These are phyloP conservation scores for Zaprionus vittiger DNA, from an alignment of 1,140 invertebrate species.

Conservation along the genomic window DNA sequence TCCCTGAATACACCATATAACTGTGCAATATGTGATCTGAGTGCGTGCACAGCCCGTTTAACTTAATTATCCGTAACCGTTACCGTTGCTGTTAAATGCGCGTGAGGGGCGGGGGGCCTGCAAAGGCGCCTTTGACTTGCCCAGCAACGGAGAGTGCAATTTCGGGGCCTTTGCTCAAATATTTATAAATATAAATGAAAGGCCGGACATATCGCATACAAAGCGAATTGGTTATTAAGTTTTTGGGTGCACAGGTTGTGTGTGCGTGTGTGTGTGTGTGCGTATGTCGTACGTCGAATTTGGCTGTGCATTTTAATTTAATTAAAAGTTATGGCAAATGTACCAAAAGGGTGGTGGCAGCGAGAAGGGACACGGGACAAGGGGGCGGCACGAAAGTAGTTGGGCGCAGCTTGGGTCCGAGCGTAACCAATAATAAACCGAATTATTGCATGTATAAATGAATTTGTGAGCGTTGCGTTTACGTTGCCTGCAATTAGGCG, in stretches of 20 bases:
- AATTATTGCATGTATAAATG: slow-evolving; percentile 83
- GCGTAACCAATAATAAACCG: slow-evolving; percentile 76
- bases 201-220: slow-evolving; percentile 59
- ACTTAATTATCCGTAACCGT: slow-evolving; percentile 57
- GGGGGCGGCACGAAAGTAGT: not conserved
- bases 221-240: slow-evolving; percentile 81
- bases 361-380: not conserved
- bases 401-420: slow-evolving; percentile 28
- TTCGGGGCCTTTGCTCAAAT: slow-evolving; percentile 63
- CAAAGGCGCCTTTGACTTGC: slow-evolving; percentile 32
- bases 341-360: slow-evolving; percentile 45
- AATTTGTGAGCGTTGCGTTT: slow-evolving; percentile 63
- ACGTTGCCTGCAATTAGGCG: slow-evolving; percentile 75
- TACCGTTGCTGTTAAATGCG: slow-evolving; percentile 15
- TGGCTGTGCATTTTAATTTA: slow-evolving; percentile 81
- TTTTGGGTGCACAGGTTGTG: slow-evolving; percentile 37
- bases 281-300: slow-evolving; percentile 43
- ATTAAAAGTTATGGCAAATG: slow-evolving; percentile 82
- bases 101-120: not conserved
- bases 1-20: not conserved
- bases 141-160: not conserved
- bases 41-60: slow-evolving; percentile 49
- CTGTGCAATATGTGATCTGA: not conserved
- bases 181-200: slow-evolving; percentile 75
- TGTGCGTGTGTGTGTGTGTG: not conserved